Base-by-base conservation (phyloP, 2,888 invertebrate species). In the Macrosiphum euphorbiae region DNA sequence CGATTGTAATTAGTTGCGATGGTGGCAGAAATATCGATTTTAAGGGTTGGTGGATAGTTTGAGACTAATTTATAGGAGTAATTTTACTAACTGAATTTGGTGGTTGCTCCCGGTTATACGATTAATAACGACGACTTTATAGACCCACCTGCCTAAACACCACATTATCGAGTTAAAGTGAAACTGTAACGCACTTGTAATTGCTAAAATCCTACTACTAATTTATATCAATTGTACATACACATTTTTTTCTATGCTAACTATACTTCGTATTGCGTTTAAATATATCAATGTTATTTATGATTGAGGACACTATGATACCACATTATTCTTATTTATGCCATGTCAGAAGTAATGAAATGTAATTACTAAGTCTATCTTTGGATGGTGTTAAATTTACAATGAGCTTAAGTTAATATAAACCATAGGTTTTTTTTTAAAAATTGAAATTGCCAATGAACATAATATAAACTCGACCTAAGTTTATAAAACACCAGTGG, bases 21-120 rank as follows among this genome's bases (percentile, higher is more conserved):
- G 88, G 88, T 41, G 24, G 88, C 20, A 41, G 55, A 88, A 88
- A 55, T 88, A 88, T 24, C 52, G 88, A 52, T 55, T 88, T 88
- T 13, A 35, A 41, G 52, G 35, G 24, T 10, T 88, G 35, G 35
- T 26, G 26, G 55, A 55, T 88, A 55, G 55, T 55, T 41, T 88
- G 52, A 41, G 41, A 13, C 5, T 88, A 41, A 88, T 55, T 55
- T 41, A 41, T 55, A 55, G 55, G 13, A 26, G 41, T 88, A 55
- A 55, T 88, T 41, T 88, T 55, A 88, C 88, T 41, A 88, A 55
- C 55, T 41, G 13, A 55, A 88, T 88, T 55, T 55, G 55, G 35
- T 35, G 88, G 41, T 55, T 35, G 52, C 35, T 52, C 52, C 26
- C 35, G 24, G 52, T 24, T n/a, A 35, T 55, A 35, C 88, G 41